Base-by-base conservation (phyloP, 2,113 vertebrate species). In the Coturnix japonica region DNA sequence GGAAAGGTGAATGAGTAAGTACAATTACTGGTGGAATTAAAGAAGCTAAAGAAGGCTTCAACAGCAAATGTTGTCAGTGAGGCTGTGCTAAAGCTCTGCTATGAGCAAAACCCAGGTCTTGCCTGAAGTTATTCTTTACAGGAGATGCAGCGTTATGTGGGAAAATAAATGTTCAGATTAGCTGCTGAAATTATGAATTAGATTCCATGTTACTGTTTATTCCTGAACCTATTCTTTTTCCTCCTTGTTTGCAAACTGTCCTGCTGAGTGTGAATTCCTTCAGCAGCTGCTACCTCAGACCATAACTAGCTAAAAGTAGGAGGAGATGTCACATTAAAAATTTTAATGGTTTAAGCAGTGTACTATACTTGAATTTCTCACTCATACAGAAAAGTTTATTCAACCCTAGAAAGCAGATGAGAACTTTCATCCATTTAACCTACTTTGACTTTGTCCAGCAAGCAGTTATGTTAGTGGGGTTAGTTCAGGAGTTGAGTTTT, bases 71-170 rank as follows among this genome's bases (percentile, higher is more conserved):
- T 87, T 59, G 46, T 90, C 66, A 23, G 25, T 54, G 15, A 33
- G 13, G 15, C 88, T 79, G 37, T 49, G 17, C 74, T 84, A 47
- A 79, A 92, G 35, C 37, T 89, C 84, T 95, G 44, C 59, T 49
- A 23, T 65, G 83, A 83, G 81, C n/a, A 47, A 54, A 73, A 84
- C 54, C 28, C 9, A 23, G 25, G 31, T 69, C 33, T 43, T 4
- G 0, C 60, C 75, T 82, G 64, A 43, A 59, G 57, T 76, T 85
- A 44, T 12, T 80, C 54, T 46, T 95, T 91, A 35, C 21, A 19
- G 43, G 14, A 20, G 25, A 46, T 1, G 0, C 10, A 72, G 35
- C 3, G 0, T 71, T 69, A 51, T 35, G 46, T 84, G 46, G 65
- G 25, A 51, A 59, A 59, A 63, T 44, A 83, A 76, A 49, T 59